Evolutionary conservation across 1,140 invertebrate species (phyloP).

Genomic region (Periplaneta americana): DNA sequence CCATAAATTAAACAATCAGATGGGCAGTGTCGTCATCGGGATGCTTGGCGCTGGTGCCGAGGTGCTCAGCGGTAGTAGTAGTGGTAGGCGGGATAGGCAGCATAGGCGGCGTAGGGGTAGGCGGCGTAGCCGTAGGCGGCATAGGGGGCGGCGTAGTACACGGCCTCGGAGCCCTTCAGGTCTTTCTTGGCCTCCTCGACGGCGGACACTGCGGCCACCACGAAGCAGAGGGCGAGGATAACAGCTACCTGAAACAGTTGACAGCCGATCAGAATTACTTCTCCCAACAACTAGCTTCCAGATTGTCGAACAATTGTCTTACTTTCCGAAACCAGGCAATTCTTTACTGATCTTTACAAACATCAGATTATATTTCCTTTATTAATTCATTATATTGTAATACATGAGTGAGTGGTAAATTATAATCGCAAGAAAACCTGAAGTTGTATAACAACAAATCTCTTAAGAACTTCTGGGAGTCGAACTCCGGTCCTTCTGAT

Average conservation of each 20-base stretch:
- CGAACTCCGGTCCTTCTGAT: too few species aligned
- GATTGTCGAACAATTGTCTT: too few species aligned
- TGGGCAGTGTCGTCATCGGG: neutral
- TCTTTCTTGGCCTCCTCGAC: neutral
- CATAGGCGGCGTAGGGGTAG: neutral
- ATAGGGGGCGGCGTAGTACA: neutral
- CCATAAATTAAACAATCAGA: neutral
- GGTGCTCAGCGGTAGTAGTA: neutral
- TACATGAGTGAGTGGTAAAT: too few species aligned
- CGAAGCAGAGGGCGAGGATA: neutral
- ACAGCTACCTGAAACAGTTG: neutral
- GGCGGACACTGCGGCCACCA: neutral
- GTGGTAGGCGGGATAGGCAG: neutral
- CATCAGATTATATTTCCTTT: too few species aligned
- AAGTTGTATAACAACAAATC: too few species aligned
- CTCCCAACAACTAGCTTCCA: too few species aligned
- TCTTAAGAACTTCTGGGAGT: too few species aligned
- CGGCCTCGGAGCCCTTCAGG: neutral
- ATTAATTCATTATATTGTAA: too few species aligned
- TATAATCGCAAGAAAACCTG: too few species aligned
- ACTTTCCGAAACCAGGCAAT: too few species aligned
- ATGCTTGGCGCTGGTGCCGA: neutral
- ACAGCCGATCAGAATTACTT: neutral
- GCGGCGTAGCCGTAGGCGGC: neutral
- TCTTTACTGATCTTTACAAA: too few species aligned